Base-by-base conservation (phyloP, 2,113 vertebrate genomes). In the Podarcis raffonei region DNA sequence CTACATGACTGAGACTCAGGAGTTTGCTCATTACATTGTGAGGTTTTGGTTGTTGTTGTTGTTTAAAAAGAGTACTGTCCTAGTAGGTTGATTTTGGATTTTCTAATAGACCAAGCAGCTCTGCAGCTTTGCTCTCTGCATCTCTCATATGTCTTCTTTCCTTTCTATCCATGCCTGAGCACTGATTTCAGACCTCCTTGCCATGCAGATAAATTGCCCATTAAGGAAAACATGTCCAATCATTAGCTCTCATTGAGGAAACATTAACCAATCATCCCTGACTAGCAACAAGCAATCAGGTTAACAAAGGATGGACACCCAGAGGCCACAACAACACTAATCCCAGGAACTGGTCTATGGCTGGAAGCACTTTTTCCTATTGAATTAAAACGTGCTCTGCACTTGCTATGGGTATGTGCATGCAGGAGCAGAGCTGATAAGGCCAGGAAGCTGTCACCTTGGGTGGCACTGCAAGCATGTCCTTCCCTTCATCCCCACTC, bases 361-460 rank as follows among this genome's bases (percentile, higher is more conserved):
- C n/a, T 37, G 42, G 75, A 68, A 88, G 48, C 62, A 69, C 22
- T n/a, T 89, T 68, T 89, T 84, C 82, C 42, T 53, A 12, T 42
- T 68, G 72, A 83, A 84, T 77, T 32, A 71, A 83, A 81, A 27
- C 6, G 15, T 84, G 62, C 42, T 62, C 23, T n/a, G 59, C 72
- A 20, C 37, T 89, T 78, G 87, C 37, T 65, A 27, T 48, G 59
- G 69, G 53, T n/a, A 37, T 78, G 81, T 35, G 65, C 72, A 59
- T 83, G 59, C 87, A 83, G 59, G 71, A 66, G 87, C 30, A 75
- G 59, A 84, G 87, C 75, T 69, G 71, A 77, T 78, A 77, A 75
- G 72, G 81, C 71, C 81, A 76, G 18, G 87, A 83, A 48, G 62
- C n/a, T 84, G 81, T 84, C 87, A 77, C 75, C 74, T 89, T 89